These are phyloP conservation scores for Synergus japonicus DNA, from an alignment of 2,888 invertebrate species.

Conservation along the genomic window DNA sequence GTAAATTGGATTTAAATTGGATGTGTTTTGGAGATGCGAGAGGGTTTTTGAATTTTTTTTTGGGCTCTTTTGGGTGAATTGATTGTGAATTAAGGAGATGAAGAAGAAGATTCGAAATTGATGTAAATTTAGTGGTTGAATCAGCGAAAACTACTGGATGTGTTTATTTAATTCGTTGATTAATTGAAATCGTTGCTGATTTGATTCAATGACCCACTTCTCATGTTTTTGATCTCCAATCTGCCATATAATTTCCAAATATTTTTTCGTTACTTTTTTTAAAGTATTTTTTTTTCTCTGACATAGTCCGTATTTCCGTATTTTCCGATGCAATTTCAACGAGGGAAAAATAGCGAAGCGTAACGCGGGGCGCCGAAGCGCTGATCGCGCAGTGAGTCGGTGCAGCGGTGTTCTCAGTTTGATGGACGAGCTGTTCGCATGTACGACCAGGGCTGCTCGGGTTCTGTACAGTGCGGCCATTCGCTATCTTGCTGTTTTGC, in stretches of 20 bases:
- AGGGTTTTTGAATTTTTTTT: too few species aligned
- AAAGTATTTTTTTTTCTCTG: not conserved
- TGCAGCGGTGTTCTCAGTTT: slow-evolving; percentile 66
- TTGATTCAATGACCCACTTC: too few species aligned
- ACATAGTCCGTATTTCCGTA: not conserved
- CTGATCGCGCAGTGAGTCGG: slow-evolving; percentile 50
- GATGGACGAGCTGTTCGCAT: slow-evolving; percentile 76
- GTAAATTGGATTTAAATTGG: not conserved
- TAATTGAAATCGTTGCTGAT: too few species aligned
- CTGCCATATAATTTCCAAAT: not conserved
- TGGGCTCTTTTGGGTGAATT: too few species aligned
- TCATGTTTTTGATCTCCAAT: not conserved
- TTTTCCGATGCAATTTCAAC: slow-evolving; percentile 12
- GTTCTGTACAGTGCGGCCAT: slow-evolving; percentile 64
- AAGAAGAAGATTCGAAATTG: too few species aligned
- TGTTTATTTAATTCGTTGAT: too few species aligned
- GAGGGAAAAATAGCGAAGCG: slow-evolving; percentile 45
- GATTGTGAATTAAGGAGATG: too few species aligned
- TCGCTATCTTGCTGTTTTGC: slow-evolving; percentile 72
- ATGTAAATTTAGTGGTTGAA: too few species aligned
- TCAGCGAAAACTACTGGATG: too few species aligned
- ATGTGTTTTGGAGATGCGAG: too few species aligned
- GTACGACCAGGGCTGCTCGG: slow-evolving; percentile 59
- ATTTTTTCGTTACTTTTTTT: not conserved
- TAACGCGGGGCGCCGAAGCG: slow-evolving; percentile 30